phyloP scores from a whole-genome alignment of 1,140 invertebrate genomes.

The Diorhabda elongata region DNA sequence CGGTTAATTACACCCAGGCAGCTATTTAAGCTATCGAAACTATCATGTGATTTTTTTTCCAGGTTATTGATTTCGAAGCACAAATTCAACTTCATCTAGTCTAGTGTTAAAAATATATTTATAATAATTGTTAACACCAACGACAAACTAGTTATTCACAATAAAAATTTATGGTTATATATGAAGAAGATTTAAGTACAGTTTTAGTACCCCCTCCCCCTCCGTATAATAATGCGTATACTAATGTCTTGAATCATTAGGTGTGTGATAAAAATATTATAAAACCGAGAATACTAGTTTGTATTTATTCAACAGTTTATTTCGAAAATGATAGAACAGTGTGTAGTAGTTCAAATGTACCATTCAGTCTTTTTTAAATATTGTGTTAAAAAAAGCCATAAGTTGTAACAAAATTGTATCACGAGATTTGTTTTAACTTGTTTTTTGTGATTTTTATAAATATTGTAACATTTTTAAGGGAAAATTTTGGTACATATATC shows the following conservation, averaged over 20 bases:
- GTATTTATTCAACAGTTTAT: neutral
- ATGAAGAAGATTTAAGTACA: neutral
- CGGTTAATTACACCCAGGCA: too few relatives aligned
- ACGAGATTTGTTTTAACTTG: neutral
- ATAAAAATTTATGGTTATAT: constrained; percentile 14
- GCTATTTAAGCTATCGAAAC: too few relatives aligned
- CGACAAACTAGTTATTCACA: constrained; percentile 19
- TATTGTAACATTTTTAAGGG: neutral
- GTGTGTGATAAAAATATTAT: constrained; percentile 17
- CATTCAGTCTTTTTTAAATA: neutral
- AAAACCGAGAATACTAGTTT: constrained; percentile 9
- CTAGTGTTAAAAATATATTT: constrained; percentile 14
- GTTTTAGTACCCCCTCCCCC: constrained; percentile 8
- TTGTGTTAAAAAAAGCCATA: neutral
- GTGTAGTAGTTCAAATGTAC: neutral
- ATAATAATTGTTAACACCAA: constrained; percentile 15
- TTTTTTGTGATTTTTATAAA: neutral
- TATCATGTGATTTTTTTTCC: constrained; percentile 11
- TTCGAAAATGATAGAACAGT: neutral
- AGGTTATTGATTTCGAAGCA: constrained; percentile 18
- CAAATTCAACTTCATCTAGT: constrained; percentile 18
- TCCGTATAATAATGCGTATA: constrained; percentile 10
- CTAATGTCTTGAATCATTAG: constrained; percentile 14
- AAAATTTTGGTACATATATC: too few relatives aligned
- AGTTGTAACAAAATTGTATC: neutral